Evolutionary conservation across 2,113 vertebrate genomes (phyloP).

Genomic region (Ondatra zibethicus): DNA sequence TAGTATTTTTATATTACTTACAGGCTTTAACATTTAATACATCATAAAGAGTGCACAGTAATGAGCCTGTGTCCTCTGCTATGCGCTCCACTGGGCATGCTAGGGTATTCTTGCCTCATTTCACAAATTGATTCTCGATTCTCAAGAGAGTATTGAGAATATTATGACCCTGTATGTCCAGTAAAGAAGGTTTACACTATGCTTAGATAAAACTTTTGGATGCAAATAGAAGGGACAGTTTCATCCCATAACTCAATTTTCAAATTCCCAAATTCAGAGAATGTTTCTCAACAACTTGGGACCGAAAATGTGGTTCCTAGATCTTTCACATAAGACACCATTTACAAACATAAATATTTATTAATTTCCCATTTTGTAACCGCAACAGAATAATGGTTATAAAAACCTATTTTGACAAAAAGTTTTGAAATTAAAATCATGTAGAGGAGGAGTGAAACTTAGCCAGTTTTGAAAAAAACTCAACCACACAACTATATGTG

Average conservation of each 20-base stretch:
- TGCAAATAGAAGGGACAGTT: background rate
- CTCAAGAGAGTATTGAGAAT: background rate
- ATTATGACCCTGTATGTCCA: background rate
- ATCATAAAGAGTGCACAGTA: background rate
- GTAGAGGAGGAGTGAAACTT: background rate
- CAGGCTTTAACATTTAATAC: background rate
- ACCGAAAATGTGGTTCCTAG: background rate
- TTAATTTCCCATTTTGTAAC: background rate
- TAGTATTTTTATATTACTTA: constrained; percentile 20
- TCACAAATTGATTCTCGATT: constrained; percentile 37
- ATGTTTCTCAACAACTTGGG: background rate
- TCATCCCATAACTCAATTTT: background rate
- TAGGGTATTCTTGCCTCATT: background rate
- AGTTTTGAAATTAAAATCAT: constrained; percentile 6
- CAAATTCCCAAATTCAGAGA: background rate
- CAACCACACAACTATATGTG: background rate
- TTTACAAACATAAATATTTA: background rate
- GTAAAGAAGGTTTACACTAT: background rate
- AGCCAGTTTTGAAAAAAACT: background rate
- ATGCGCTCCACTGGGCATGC: background rate
- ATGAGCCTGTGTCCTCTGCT: background rate
- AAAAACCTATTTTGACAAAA: background rate
- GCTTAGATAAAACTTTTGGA: background rate
- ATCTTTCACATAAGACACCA: background rate
- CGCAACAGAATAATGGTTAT: background rate